Evolutionary conservation across 2,797 vertebrate genomes (phyloP).

Genomic region (Carduelis carduelis): DNA sequence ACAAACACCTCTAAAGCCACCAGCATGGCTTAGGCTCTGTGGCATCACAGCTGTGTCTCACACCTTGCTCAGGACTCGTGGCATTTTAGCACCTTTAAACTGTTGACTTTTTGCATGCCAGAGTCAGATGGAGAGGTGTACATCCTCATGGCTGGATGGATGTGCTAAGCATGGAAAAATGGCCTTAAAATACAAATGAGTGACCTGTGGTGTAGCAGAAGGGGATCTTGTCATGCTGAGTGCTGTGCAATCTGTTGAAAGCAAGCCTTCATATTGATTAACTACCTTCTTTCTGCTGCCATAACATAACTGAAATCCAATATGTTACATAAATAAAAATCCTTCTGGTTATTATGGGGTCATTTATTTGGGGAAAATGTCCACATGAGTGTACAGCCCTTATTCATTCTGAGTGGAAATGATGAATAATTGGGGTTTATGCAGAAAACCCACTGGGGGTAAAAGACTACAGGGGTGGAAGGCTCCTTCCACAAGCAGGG

Average conservation of each 20-base stretch:
- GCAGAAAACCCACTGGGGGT: neutral
- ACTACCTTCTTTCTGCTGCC: constrained; percentile 59
- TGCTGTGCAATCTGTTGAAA: constrained; percentile 62
- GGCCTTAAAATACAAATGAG: constrained; percentile 21
- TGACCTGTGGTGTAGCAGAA: constrained; percentile 54
- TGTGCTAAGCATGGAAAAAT: constrained; percentile 30
- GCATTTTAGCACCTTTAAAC: neutral
- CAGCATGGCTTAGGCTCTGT: neutral
- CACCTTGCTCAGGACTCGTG: neutral
- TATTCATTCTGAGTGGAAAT: constrained; percentile 20
- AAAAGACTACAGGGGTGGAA: neutral
- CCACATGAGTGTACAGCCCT: neutral
- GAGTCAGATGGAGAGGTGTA: constrained; percentile 20
- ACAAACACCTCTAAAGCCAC: neutral
- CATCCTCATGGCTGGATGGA: constrained; percentile 14
- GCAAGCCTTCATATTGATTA: constrained; percentile 67
- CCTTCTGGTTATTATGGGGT: constrained; percentile 55
- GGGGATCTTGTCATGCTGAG: constrained; percentile 56
- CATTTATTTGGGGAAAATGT: constrained; percentile 45
- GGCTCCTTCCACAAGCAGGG: neutral
- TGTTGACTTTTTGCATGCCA: neutral
- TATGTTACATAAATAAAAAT: constrained; percentile 65
- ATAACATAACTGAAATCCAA: constrained; percentile 67
- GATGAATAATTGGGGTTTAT: constrained; percentile 21
- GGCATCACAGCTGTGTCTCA: neutral